Base-by-base conservation (phyloP, 2,888 invertebrate genomes). In the Flabesymbios commensalis region DNA sequence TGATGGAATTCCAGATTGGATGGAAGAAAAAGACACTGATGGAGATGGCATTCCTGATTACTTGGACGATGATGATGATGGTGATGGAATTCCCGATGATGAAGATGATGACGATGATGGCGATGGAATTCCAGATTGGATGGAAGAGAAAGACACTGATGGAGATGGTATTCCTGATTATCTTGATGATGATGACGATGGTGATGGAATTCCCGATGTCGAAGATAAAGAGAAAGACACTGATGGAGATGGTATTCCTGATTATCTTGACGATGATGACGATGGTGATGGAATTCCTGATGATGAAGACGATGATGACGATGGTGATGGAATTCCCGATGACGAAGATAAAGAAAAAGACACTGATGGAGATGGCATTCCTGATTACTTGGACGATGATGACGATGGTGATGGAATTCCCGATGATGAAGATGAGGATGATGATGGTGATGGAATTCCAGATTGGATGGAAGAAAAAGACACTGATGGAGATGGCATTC, bases 81-180 rank as follows among this genome's bases (percentile, higher is more conserved):
- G 5, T 52, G n/a, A n/a, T n/a, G n/a, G n/a, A n/a, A n/a, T n/a
- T n/a, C n/a, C n/a, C n/a, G n/a, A n/a, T n/a, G n/a, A n/a, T n/a
- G n/a, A n/a, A 31, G 67, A 70, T 47, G 63, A 59, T 19, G 70
- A 71, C 56, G 64, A 55, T 29, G 68, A 70, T 63, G 68, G 64
- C 17, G 61, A 72, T 42, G 71, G 70, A 3, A 55, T 75, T 61
- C 52, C 75, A 72, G 22, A 75, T 45, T 29, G 45, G n/a, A n/a
- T n/a, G n/a, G 36, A 41, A 3, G 48, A 57, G 2, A 51, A 39
- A 42, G 77, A 77, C 56, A 64, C 61, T 14, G 77, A 78, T 71
- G 78, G 76, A 1, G 78, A 79, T 68, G 78, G 79, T n/a, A 76
- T 80, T 29, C 77, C 79, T 1, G 71, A n/a, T n/a, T n/a, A n/a